Evolutionary conservation across 2,888 invertebrate species (phyloP), one percentile per base, ranked within the genome.

Genomic region (Trissolcus japonicus): DNA sequence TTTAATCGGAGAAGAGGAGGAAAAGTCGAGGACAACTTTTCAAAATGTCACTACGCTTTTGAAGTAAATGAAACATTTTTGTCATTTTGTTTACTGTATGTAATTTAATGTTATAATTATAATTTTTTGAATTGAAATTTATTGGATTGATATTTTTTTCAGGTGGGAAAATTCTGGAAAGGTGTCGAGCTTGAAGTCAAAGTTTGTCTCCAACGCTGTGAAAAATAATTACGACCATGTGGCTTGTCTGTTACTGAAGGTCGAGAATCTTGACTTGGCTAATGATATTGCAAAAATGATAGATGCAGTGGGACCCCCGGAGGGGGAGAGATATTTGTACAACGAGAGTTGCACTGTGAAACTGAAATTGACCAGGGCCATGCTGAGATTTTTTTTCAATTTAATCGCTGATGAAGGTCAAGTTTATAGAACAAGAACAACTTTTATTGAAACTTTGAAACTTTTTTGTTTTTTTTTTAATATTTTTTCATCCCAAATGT

Each of bases 341-440:
- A 92, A 92, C 48, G 91, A 94, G 1, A 93, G 94, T 82, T 92
- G 92, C 0, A 90, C 92, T 7, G 67, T 67, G 13, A 74, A 74
- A 14, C 87, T 95, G 17, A 94, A 93, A 87, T 90, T 95, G 14
- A 93, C 94, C 0, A 92, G 93, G 79, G 92, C 94, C 0, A 92
- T 93, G 6, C 93, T 94, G 3, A 92, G 93, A 82, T 95, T 95
- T 85, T 95, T 95, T 88, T 95, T 95, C 86, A 91, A 93, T 71
- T 94, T 94, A 82, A 91, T 95, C 72, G 92, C 92, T 65, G 92
- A 94, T 82, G 89, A 90, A 87, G 93, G 94, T 94, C 54, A n/a
- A 51, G 50, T 1, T 19, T 13, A 41, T 13, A n/a, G n/a, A n/a
- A n/a, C n/a, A n/a, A n/a, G n/a, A n/a, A n/a, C n/a, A n/a, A n/a